Evolutionary conservation across 2,113 vertebrate species (phyloP).

Genomic region (Aptenodytes forsteri): DNA sequence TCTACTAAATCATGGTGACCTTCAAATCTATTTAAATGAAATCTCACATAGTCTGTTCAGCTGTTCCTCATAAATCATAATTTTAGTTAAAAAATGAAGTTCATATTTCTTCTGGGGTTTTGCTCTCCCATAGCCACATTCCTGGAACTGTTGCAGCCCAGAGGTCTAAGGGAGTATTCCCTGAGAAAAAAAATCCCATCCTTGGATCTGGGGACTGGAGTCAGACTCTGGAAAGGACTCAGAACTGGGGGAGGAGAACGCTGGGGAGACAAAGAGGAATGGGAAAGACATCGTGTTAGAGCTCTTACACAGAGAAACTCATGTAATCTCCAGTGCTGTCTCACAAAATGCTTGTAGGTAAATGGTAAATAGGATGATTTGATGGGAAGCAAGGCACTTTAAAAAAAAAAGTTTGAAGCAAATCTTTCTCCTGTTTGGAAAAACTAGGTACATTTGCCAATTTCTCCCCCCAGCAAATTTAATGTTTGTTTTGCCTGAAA

Average conservation of each 20-base stretch:
- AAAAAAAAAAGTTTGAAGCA: background rate
- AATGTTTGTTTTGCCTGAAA: background rate
- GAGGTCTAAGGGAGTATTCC: background rate
- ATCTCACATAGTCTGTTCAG: background rate
- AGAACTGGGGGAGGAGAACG: background rate
- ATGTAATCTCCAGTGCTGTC: background rate
- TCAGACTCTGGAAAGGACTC: background rate
- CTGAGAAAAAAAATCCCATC: background rate
- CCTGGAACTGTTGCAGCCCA: slow-evolving; percentile 10
- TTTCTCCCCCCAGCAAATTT: background rate
- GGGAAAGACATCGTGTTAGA: background rate
- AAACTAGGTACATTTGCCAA: background rate
- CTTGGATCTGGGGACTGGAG: background rate
- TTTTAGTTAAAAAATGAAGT: slow-evolving; percentile 38
- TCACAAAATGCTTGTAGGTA: background rate
- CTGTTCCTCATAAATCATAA: slow-evolving; percentile 61
- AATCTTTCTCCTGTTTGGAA: background rate
- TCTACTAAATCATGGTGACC: slow-evolving; percentile 8
- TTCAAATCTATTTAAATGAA: slow-evolving; percentile 46
- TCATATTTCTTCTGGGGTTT: slow-evolving; percentile 53
- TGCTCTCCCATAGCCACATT: background rate
- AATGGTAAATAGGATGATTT: background rate
- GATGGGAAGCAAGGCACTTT: background rate
- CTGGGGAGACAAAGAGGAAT: background rate
- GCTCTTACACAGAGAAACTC: background rate